These are phyloP conservation scores for Raphicerus campestris DNA, from an alignment of 2,113 vertebrate species.

Conservation along the genomic window DNA sequence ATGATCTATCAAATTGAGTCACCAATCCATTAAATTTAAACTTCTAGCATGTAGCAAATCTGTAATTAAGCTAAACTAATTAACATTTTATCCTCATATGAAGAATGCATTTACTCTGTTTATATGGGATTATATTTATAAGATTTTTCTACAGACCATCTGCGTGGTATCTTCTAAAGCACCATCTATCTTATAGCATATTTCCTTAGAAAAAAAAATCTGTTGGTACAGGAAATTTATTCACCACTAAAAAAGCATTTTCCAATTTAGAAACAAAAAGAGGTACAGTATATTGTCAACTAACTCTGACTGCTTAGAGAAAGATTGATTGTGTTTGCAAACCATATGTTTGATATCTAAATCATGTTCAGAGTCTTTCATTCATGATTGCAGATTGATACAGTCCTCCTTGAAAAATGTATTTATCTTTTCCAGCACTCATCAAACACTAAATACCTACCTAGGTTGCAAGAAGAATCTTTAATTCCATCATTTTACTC, in stretches of 20 bases:
- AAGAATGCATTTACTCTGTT: constrained; percentile 63
- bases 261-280: constrained; percentile 68
- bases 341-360: constrained; percentile 80
- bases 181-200: constrained; percentile 55
- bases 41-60: constrained; percentile 64
- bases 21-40: constrained; percentile 75
- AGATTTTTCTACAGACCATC: constrained; percentile 63
- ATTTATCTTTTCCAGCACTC: constrained; percentile 81
- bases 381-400: constrained; percentile 78
- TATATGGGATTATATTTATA: constrained; percentile 63
- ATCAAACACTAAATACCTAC: constrained; percentile 83
- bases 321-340: constrained; percentile 79
- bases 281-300: constrained; percentile 55
- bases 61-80: constrained; percentile 78
- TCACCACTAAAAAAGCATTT: constrained; percentile 53
- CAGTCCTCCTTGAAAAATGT: constrained; percentile 77
- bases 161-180: constrained; percentile 60
- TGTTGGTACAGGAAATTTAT: constrained; percentile 56
- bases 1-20: constrained; percentile 76
- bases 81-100: constrained; percentile 73
- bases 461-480: constrained; percentile 81
- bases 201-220: constrained; percentile 50
- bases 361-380: constrained; percentile 77
- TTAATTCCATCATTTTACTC: constrained; percentile 82
- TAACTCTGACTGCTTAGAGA: constrained; percentile 53